Evolutionary conservation across 2,113 vertebrate genomes (phyloP).

Genomic region (Elaphurus davidianus): DNA sequence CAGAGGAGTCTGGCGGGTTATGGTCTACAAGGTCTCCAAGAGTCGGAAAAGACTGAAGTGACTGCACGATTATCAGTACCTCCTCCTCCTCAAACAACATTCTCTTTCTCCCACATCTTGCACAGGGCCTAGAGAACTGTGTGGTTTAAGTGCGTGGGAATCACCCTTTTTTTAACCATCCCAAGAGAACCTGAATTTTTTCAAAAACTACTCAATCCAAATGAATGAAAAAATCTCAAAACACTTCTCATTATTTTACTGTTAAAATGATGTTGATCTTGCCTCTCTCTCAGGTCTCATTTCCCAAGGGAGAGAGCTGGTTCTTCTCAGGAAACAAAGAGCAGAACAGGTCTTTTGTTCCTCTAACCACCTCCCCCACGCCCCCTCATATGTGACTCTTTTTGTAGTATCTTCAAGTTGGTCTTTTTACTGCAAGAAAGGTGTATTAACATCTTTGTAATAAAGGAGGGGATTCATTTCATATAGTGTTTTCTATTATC

Average conservation of each 20-base stretch:
- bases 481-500: neutral
- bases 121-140: neutral
- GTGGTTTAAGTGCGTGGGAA: neutral
- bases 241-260: neutral
- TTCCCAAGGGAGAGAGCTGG: neutral
- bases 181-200: neutral
- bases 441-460: neutral
- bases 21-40: neutral
- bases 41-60: neutral
- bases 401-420: neutral
- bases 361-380: neutral
- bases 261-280: neutral
- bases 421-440: neutral
- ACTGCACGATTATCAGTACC: neutral
- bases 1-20: neutral
- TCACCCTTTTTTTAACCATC: neutral
- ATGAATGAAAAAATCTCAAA: neutral
- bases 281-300: neutral
- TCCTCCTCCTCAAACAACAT: neutral
- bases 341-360: neutral
- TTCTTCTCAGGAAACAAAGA: neutral
- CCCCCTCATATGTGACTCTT: neutral
- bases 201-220: neutral
- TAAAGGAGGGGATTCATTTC: slow-evolving; percentile 6
- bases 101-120: neutral